Evolutionary conservation across 1,140 invertebrate genomes (phyloP).

Genomic region (Xylocopa sonorina): DNA sequence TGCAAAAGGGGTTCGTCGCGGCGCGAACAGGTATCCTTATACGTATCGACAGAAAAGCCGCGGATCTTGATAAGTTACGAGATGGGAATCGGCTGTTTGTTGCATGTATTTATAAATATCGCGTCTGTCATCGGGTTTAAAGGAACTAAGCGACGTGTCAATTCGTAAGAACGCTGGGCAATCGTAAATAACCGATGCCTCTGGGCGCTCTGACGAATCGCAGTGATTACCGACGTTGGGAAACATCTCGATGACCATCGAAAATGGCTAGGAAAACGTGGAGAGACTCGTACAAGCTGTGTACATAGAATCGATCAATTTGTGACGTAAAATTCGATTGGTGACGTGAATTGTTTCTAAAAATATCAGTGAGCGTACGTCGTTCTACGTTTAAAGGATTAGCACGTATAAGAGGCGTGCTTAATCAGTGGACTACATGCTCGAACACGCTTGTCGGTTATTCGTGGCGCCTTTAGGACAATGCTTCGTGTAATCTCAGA

Average conservation of each 20-base stretch:
- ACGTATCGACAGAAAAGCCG: constrained; percentile 41
- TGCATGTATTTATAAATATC: constrained; percentile 9
- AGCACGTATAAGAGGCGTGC: constrained; percentile 14
- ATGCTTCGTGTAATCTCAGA: neutral
- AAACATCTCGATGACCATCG: neutral
- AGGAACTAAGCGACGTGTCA: neutral
- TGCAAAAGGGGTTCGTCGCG: neutral
- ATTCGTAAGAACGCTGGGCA: neutral
- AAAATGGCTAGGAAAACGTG: neutral
- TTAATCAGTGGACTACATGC: neutral
- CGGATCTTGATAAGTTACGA: constrained; percentile 35
- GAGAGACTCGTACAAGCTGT: neutral
- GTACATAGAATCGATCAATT: neutral
- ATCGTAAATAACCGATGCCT: neutral
- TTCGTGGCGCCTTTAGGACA: neutral
- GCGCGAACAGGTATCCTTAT: constrained; percentile 27
- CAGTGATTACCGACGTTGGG: too few relatives aligned
- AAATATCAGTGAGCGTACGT: neutral
- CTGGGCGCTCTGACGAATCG: neutral
- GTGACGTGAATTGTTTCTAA: too few relatives aligned
- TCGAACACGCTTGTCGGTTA: neutral
- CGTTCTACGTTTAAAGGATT: constrained; percentile 27
- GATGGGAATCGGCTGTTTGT: neutral
- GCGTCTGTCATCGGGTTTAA: constrained; percentile 14
- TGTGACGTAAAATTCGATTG: neutral